These are phyloP conservation scores for Philotrypesis tridentata DNA, from an alignment of 1,140 invertebrate genomes.

Conservation along the genomic window DNA sequence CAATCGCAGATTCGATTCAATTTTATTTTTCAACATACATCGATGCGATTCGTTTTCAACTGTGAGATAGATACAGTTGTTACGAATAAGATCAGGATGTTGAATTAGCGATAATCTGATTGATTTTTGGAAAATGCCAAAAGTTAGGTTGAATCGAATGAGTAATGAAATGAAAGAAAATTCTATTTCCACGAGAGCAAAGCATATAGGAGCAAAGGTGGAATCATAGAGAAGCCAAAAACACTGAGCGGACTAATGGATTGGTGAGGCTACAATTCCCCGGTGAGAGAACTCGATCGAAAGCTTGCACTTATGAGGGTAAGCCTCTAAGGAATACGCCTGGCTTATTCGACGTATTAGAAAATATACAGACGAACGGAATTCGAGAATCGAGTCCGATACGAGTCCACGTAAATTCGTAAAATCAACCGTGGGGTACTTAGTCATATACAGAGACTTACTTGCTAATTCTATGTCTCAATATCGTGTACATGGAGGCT, in stretches of 20 bases:
- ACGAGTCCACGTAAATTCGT: neutral
- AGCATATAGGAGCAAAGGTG: neutral
- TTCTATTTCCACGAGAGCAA: neutral
- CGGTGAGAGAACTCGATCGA: neutral
- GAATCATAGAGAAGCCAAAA: neutral
- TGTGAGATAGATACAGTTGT: no score
- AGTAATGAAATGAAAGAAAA: no score
- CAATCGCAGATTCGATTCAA: no score
- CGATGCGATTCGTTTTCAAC: no score
- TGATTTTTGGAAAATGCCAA: neutral
- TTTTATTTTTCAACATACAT: no score
- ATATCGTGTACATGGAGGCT: neutral
- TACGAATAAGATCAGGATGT: no score
- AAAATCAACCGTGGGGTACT: neutral
- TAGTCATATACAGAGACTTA: neutral
- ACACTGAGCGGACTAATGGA: constrained; percentile 13
- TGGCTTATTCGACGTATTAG: neutral
- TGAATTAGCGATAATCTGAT: neutral
- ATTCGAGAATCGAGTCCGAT: neutral
- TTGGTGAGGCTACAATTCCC: constrained; percentile 20
- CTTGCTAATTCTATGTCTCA: neutral
- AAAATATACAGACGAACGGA: constrained; percentile 5
- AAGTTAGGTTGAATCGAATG: neutral
- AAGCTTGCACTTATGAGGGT: neutral
- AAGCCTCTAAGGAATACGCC: constrained; percentile 25